Evolutionary conservation across 2,888 invertebrate genomes (phyloP).

Genomic region (Mycogona germanica): DNA sequence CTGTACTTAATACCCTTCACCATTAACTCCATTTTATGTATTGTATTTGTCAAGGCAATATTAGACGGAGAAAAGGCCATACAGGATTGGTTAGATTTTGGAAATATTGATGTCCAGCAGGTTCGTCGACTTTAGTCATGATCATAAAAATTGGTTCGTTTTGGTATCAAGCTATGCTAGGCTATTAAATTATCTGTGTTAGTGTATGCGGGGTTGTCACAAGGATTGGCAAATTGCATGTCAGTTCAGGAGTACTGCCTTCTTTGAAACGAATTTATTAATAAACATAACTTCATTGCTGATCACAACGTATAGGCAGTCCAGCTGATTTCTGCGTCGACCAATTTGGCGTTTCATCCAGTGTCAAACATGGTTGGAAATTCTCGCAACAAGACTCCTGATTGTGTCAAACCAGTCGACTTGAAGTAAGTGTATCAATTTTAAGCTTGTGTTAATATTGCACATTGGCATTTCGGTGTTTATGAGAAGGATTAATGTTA

Average conservation of each 20-base stretch:
- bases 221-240: no score
- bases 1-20: not conserved
- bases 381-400: slow-evolving; percentile 48
- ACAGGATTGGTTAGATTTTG: slow-evolving; percentile 22
- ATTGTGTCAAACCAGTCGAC: slow-evolving; percentile 34
- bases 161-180: not conserved
- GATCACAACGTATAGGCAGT: slow-evolving; percentile 33
- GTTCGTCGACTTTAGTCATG: not conserved
- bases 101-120: slow-evolving; percentile 20
- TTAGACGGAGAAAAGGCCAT: slow-evolving; percentile 25
- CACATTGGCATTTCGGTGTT: no score
- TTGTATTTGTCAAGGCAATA: slow-evolving; percentile 5
- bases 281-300: not conserved
- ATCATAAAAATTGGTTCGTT: not conserved
- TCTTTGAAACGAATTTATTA: not conserved
- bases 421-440: slow-evolving; percentile 19
- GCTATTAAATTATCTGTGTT: no score
- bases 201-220: no score
- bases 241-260: no score
- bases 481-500: no score
- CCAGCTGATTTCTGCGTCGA: slow-evolving; percentile 43
- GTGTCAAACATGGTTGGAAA: slow-evolving; percentile 60
- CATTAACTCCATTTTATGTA: not conserved
- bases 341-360: slow-evolving; percentile 49
- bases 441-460: not conserved